phyloP scores from a whole-genome alignment of 2,888 invertebrate genomes.

The Neoaliturus tenellus region DNA sequence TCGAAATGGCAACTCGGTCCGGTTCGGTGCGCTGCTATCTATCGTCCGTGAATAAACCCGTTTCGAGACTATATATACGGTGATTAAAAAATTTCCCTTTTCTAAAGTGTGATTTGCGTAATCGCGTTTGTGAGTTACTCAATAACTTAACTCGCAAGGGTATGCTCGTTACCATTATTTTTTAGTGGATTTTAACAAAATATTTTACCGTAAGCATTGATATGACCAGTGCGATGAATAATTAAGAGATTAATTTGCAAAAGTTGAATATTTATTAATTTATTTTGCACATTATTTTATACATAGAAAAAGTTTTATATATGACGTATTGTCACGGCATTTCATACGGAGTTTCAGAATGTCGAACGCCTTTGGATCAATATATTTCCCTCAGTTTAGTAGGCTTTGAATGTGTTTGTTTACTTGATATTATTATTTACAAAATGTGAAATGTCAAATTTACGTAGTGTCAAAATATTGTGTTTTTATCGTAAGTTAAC shows the following conservation, averaged over 20 bases:
- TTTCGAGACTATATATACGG: not conserved
- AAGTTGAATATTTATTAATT: not conserved
- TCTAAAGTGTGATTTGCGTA: not conserved
- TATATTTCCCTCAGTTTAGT: not conserved
- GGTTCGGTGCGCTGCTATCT: constrained; percentile 25
- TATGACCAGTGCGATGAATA: not conserved
- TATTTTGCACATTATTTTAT: too few relatives aligned
- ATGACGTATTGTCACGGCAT: too few relatives aligned
- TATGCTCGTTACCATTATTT: not conserved
- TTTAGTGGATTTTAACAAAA: not conserved
- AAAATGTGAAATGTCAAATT: not conserved
- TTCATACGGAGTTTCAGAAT: not conserved
- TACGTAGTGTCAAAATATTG: not conserved
- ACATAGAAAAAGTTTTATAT: too few relatives aligned
- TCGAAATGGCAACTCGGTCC: constrained; percentile 52
- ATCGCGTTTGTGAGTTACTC: not conserved
- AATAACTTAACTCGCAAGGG: not conserved
- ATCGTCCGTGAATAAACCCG: constrained; percentile 3
- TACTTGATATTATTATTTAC: not conserved
- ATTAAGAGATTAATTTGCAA: not conserved
- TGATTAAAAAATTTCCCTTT: not conserved
- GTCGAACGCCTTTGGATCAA: not conserved
- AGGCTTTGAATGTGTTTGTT: not conserved
- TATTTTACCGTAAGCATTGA: not conserved
- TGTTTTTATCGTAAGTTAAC: not conserved